These are phyloP conservation scores for Tragulus kanchil DNA, from an alignment of 2,113 vertebrate genomes.

Conservation along the genomic window DNA sequence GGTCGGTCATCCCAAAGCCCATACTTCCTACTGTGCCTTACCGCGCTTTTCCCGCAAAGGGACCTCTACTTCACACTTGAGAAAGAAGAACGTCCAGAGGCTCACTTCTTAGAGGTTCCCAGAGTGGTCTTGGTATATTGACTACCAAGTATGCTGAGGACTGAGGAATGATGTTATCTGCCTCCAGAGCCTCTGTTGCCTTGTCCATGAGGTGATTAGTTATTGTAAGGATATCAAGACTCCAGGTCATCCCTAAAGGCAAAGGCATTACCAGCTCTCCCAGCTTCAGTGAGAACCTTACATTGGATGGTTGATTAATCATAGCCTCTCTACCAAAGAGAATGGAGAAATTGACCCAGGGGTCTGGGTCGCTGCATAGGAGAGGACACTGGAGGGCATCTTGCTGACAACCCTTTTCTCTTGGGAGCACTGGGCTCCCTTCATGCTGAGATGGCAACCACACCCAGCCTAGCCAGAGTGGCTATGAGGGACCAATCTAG, in stretches of 20 bases:
- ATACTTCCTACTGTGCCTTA: not conserved
- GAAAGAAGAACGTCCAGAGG: not conserved
- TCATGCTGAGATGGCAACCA: not conserved
- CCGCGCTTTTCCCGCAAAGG: not conserved
- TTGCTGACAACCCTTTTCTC: not conserved
- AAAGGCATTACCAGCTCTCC: not conserved
- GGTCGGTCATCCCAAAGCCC: not conserved
- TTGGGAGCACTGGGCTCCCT: not conserved
- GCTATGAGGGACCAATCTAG: rapidly evolving
- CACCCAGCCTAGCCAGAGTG: not conserved
- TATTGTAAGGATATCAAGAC: not conserved
- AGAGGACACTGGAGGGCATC: not conserved
- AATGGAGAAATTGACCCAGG: not conserved
- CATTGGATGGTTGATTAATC: too few species aligned
- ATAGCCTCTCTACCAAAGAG: not conserved
- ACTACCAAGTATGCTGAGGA: not conserved
- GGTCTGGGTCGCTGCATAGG: not conserved
- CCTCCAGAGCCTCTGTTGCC: not conserved
- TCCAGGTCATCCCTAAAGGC: not conserved
- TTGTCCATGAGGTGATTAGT: not conserved
- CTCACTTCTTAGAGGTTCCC: not conserved
- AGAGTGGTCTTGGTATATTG: not conserved
- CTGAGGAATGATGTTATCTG: not conserved
- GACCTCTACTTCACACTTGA: not conserved
- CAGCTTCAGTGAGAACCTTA: not conserved